These are phyloP conservation scores for Orientallactaga bullata DNA, from an alignment of 2,113 vertebrate genomes.

Conservation along the genomic window DNA sequence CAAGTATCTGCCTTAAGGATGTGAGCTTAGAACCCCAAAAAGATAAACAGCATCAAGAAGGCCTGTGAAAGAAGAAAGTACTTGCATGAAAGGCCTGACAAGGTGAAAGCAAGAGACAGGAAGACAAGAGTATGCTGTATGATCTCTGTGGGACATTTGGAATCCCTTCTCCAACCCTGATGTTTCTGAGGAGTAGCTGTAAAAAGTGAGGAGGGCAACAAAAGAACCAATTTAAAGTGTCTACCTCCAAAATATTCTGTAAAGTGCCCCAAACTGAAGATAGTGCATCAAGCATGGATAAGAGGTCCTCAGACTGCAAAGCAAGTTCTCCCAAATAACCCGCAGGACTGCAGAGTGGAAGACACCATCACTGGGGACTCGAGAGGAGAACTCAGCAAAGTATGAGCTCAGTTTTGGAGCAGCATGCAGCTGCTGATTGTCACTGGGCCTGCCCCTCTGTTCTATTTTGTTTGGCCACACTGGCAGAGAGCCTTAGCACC, in stretches of 20 bases:
- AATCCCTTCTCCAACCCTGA: neutral
- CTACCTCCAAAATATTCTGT: neutral
- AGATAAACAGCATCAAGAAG: constrained; percentile 15
- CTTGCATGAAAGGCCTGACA: constrained; percentile 23
- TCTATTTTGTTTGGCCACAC: neutral
- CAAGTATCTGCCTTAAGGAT: neutral
- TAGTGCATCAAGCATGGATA: neutral
- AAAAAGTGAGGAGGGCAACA: neutral
- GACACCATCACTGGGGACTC: neutral
- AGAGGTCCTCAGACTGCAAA: neutral
- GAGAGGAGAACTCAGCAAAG: neutral
- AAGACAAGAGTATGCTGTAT: neutral
- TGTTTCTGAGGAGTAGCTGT: neutral
- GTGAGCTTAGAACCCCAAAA: neutral
- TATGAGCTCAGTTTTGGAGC: neutral
- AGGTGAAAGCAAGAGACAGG: neutral
- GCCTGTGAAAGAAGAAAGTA: neutral
- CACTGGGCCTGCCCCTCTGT: neutral
- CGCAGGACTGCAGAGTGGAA: neutral
- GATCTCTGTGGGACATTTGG: neutral
- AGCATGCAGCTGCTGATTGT: neutral
- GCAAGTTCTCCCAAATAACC: neutral
- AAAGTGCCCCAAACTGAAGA: neutral
- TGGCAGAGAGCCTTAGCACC: neutral
- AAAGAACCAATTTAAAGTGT: neutral